Conservation (phyloP, 2,113 vertebrate species). For the Xiphophorus couchianus region DNA sequence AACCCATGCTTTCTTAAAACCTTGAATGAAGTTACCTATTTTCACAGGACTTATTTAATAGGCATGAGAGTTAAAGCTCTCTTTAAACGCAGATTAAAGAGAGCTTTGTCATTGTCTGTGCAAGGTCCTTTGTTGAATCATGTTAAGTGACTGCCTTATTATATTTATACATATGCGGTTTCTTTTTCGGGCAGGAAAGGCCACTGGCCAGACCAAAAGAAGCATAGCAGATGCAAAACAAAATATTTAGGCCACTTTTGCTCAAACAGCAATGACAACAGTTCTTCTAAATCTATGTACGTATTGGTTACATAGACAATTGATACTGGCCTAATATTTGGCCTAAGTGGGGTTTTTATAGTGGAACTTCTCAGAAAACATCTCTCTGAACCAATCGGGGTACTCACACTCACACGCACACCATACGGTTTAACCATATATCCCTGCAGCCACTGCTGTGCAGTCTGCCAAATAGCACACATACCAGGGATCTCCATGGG, state of each 20-base stretch:
- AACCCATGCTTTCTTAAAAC: no score
- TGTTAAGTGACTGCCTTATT: no score
- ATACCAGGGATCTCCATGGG: slow-evolving; percentile 70
- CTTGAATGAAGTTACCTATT: no score
- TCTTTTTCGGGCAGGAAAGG: neutral
- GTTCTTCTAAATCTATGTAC: neutral
- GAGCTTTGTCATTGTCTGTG: no score
- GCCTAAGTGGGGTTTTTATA: slow-evolving; percentile 38
- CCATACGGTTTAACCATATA: slow-evolving; percentile 38
- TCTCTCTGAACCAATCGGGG: slow-evolving; percentile 48
- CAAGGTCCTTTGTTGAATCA: no score
- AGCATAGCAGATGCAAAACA: slow-evolving; percentile 9
- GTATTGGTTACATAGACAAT: neutral
- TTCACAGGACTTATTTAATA: no score
- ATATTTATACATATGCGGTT: neutral
- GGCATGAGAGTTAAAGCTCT: no score
- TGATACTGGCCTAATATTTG: slow-evolving; percentile 29
- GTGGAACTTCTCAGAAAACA: slow-evolving; percentile 37
- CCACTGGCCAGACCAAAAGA: neutral
- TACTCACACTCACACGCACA: neutral
- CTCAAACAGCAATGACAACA: slow-evolving; percentile 3
- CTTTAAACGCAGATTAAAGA: no score
- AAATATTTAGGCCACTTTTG: neutral
- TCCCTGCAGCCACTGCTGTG: slow-evolving; percentile 42
- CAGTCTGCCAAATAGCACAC: slow-evolving; percentile 61